Evolutionary conservation across 2,888 invertebrate genomes (phyloP).

Genomic region (Stegophylla sp.): DNA sequence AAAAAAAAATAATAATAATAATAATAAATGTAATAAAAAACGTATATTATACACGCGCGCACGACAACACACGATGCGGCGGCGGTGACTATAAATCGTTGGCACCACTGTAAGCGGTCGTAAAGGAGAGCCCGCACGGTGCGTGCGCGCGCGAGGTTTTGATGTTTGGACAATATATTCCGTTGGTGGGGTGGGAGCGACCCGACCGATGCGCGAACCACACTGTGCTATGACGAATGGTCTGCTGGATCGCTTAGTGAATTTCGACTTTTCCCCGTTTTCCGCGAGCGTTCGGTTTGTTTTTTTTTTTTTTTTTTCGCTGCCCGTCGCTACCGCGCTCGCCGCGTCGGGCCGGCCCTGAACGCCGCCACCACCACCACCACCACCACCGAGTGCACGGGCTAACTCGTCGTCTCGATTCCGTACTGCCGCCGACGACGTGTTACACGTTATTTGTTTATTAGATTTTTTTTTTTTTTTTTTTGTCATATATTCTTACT

Average conservation of each 20-base stretch:
- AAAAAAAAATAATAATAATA: no score
- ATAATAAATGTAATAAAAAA: background rate
- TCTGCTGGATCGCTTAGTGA: conserved; percentile 57
- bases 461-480: conserved; percentile 39
- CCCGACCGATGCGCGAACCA: conserved; percentile 57
- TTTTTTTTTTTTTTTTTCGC: conserved; percentile 49
- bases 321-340: conserved; percentile 49
- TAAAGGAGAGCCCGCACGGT: background rate
- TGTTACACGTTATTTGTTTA: conserved; percentile 37
- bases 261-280: conserved; percentile 59
- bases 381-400: conserved; percentile 18
- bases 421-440: conserved; percentile 7
- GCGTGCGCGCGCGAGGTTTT: conserved; percentile 51
- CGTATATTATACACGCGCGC: background rate
- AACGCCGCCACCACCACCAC: no score
- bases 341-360: conserved; percentile 46
- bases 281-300: conserved; percentile 55
- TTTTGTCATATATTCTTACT: background rate
- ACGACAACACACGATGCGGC: background rate
- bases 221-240: conserved; percentile 59
- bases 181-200: conserved; percentile 58
- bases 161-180: conserved; percentile 55
- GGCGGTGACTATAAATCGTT: conserved; percentile 33
- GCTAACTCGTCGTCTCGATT: background rate
- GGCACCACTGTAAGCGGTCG: conserved; percentile 49